Conservation (phyloP, 1,140 invertebrate species). For the Anastatus disparis region DNA sequence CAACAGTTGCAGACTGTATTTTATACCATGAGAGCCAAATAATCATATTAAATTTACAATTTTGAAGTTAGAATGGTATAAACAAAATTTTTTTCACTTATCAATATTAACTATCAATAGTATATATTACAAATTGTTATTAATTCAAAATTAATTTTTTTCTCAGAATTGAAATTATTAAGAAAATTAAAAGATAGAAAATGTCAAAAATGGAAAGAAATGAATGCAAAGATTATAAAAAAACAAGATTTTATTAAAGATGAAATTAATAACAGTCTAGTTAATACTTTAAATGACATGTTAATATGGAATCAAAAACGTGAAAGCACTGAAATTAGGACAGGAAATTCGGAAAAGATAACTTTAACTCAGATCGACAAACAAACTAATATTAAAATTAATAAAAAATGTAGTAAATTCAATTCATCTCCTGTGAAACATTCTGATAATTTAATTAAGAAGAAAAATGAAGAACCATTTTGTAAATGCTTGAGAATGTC, state of each 20-base stretch:
- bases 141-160: not conserved
- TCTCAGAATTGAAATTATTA: conserved; percentile 59
- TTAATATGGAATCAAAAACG: not conserved
- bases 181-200: conserved; percentile 59
- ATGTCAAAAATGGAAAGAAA: conserved; percentile 53
- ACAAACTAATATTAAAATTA: not conserved
- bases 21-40: too few species aligned
- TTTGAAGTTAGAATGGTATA: not conserved
- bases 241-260: conserved; percentile 45
- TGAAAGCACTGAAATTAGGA: not conserved
- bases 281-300: not conserved
- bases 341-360: too few species aligned
- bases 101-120: not conserved
- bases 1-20: too few species aligned
- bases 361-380: too few species aligned
- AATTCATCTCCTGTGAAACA: too few species aligned
- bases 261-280: not conserved
- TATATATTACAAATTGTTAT: not conserved
- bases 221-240: conserved; percentile 51
- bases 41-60: not conserved
- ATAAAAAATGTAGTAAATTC: not conserved
- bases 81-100: not conserved
- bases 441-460: too few species aligned
- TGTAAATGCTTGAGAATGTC: too few species aligned
- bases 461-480: too few species aligned